These are phyloP conservation scores for Drosophila ogumai DNA, from an alignment of 1,140 invertebrate species.

Conservation along the genomic window DNA sequence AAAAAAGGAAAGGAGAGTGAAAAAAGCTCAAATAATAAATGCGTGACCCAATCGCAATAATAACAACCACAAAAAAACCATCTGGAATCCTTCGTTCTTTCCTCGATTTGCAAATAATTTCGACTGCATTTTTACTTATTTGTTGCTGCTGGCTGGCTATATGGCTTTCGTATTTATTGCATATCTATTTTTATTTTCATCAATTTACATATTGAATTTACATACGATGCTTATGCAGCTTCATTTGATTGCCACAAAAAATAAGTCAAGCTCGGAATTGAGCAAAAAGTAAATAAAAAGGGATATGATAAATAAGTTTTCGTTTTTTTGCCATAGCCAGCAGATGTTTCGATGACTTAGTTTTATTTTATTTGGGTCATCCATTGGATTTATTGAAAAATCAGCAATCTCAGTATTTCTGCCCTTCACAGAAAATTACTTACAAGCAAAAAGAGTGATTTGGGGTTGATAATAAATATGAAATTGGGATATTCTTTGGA, in stretches of 20 bases:
- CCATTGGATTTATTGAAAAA: conserved; percentile 1
- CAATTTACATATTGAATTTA: conserved; percentile 54
- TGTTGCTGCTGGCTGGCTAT: conserved; percentile 1
- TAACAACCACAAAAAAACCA: conserved; percentile 25
- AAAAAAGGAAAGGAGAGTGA: background rate
- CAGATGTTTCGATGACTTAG: conserved; percentile 24
- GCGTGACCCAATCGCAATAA: conserved; percentile 30
- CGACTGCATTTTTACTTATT: conserved; percentile 46
- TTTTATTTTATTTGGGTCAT: conserved; percentile 17
- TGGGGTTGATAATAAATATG: background rate
- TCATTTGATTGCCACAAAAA: conserved; percentile 57
- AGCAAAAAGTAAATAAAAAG: background rate
- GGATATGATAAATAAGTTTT: conserved; percentile 9
- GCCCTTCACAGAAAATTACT: background rate
- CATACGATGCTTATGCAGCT: conserved; percentile 46
- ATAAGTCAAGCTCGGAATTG: conserved; percentile 12
- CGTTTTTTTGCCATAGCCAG: background rate
- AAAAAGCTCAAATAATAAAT: conserved; percentile 13
- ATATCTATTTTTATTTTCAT: conserved; percentile 33
- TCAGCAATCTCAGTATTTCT: conserved; percentile 10
- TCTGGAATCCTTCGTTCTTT: conserved; percentile 12
- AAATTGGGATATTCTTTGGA: background rate
- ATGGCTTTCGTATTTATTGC: conserved; percentile 50
- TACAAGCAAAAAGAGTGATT: background rate
- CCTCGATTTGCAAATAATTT: conserved; percentile 43